Evolutionary conservation across 2,113 vertebrate species (phyloP), one percentile per base, ranked within the genome.

Genomic region (Scartelaos histophorus): DNA sequence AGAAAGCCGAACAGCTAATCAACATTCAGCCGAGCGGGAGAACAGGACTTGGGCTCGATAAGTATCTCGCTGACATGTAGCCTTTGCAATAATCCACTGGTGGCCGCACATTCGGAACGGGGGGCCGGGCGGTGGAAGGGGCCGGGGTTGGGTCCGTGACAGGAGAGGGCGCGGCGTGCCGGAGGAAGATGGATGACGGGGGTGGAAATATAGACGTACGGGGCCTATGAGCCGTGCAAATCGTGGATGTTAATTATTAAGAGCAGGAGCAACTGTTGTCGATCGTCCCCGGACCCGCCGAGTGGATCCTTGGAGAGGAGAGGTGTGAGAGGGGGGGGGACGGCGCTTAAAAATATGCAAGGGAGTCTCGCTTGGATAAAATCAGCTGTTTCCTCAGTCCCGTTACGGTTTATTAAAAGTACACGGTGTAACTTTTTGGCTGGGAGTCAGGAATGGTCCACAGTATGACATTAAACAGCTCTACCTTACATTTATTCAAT

Each of bases 21-120:
- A 88, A 89, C 83, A 91, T 92, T 88, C 89, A 90, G 66, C 58
- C 70, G 83, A 86, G 78, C 68, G 82, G 74, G 88, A 79, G 81
- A 81, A 79, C 83, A 12, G 61, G 86, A 72, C 82, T 57, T 29
- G 58, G 58, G 22, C 80, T 78, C 83, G 85, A 92, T 91, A 89
- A 89, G 83, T 84, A 90, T 90, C 82, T 71, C 77, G 82, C 84
- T 88, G 84, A 89, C 89, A 89, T 24, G 0, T 68, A 79, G 80
- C 81, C 86, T 90, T 92, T 92, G 69, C 80, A 88, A 92, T 92
- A 90, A 93, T 93, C 92, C 84, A 88, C 87, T 87, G 85, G 85
- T 84, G 89, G 90, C 80, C 82, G 76, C 58, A 66, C 75, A 67
- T 88, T 91, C 85, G 83, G 81, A 88, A 86, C 85, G 86, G 90